These are phyloP conservation scores for Dolomedes plantarius DNA, from an alignment of 2,888 invertebrate genomes.

Conservation along the genomic window DNA sequence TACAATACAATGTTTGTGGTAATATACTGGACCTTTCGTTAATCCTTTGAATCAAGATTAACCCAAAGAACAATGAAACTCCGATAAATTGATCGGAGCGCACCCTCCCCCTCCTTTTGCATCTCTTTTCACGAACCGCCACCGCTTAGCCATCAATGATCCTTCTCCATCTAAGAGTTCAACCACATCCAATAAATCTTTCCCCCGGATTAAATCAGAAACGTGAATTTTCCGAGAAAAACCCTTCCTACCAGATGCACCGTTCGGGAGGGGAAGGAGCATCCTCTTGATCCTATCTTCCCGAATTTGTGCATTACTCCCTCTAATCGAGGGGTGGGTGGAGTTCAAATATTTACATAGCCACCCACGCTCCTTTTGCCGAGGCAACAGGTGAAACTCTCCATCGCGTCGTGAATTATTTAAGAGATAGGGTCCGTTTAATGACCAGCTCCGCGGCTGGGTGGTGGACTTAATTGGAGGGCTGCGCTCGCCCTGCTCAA, in stretches of 20 bases:
- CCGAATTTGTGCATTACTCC: constrained; percentile 13
- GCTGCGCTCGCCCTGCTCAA: constrained; percentile 5
- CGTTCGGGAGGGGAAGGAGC: background rate
- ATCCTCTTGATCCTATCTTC: constrained; percentile 40
- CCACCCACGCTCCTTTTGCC: constrained; percentile 50
- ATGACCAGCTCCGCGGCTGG: constrained; percentile 40
- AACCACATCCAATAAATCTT: constrained; percentile 12
- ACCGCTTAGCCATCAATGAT: constrained; percentile 1
- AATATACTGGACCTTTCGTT: too few relatives aligned
- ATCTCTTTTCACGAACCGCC: background rate
- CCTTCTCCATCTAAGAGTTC: background rate
- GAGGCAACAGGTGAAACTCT: constrained; percentile 53
- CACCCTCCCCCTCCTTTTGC: background rate
- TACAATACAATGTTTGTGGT: too few relatives aligned
- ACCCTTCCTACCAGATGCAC: background rate
- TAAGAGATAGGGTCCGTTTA: constrained; percentile 61
- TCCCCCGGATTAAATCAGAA: background rate
- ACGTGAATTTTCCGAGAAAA: constrained; percentile 11
- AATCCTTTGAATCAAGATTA: too few relatives aligned
- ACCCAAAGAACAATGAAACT: background rate
- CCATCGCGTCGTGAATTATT: constrained; percentile 59
- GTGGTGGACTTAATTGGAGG: constrained; percentile 66
- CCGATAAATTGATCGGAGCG: background rate
- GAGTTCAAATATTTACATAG: constrained; percentile 71
- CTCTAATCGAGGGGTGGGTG: constrained; percentile 31